These are phyloP conservation scores for Cricetomys ansorgei DNA, from an alignment of 2,113 vertebrate genomes.

Conservation along the genomic window DNA sequence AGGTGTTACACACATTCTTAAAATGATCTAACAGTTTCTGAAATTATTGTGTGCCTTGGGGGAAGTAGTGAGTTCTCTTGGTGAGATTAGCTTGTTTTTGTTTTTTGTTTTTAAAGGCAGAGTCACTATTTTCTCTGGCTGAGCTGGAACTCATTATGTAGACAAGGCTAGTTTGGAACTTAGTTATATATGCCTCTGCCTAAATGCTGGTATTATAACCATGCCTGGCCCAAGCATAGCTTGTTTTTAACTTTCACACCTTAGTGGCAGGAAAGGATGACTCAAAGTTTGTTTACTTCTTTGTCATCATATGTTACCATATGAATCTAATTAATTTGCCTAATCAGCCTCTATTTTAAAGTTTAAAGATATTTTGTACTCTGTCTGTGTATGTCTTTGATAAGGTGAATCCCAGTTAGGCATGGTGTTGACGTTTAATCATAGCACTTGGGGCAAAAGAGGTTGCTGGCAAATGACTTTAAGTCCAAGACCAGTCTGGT, in stretches of 20 bases:
- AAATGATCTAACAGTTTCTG: conserved; percentile 11
- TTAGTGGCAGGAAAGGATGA: neutral
- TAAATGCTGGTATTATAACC: neutral
- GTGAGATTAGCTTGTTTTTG: neutral
- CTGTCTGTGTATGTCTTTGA: neutral
- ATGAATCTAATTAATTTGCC: conserved; percentile 1
- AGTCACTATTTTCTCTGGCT: neutral
- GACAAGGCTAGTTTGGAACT: neutral
- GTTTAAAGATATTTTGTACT: neutral
- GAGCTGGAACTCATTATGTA: neutral
- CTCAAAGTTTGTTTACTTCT: neutral
- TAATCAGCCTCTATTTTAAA: neutral
- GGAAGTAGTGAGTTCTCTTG: neutral
- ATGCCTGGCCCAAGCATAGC: neutral
- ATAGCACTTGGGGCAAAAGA: neutral
- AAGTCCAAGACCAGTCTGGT: neutral
- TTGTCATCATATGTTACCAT: neutral
- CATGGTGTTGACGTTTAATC: neutral
- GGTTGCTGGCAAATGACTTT: neutral
- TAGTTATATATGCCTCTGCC: neutral
- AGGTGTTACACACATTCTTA: neutral
- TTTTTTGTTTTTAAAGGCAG: neutral
- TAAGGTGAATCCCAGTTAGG: neutral
- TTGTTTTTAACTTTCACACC: neutral
- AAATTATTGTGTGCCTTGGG: conserved; percentile 25